phyloP scores from a whole-genome alignment of 1,140 invertebrate species.

The Sinella curviseta region DNA sequence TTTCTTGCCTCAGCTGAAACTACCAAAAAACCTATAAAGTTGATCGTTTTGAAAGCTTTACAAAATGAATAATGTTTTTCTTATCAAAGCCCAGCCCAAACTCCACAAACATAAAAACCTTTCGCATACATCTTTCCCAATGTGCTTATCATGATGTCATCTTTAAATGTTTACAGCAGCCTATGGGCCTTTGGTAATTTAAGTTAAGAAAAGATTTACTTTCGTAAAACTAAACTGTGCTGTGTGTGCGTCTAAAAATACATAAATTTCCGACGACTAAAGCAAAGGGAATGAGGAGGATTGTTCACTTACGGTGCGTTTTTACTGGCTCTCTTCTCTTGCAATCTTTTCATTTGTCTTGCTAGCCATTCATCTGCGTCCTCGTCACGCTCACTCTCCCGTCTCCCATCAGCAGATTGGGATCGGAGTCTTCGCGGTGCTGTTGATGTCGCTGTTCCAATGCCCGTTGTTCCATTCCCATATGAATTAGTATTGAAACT shows the following conservation, averaged over 20 bases:
- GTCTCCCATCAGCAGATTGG: constrained; percentile 37
- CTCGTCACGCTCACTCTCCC: constrained; percentile 17
- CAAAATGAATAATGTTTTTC: constrained; percentile 10
- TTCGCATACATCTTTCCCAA: not conserved
- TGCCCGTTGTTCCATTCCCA: not conserved
- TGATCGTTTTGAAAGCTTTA: not conserved
- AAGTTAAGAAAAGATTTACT: not conserved
- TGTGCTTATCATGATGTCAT: not conserved
- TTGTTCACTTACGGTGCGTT: constrained; percentile 10
- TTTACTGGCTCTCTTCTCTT: constrained; percentile 43
- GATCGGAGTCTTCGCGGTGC: constrained; percentile 28
- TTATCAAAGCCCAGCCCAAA: not conserved
- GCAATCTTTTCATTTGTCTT: constrained; percentile 44
- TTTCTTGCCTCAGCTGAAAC: not conserved
- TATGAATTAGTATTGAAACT: constrained; percentile 13
- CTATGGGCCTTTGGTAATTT: not conserved
- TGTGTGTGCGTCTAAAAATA: not conserved
- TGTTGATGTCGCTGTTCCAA: not conserved
- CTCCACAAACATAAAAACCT: not conserved
- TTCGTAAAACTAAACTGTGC: not conserved
- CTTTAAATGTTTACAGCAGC: not conserved
- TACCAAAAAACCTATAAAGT: not conserved
- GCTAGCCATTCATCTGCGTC: constrained; percentile 47
- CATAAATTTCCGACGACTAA: too few relatives aligned
- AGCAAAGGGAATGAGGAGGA: not conserved